Evolutionary conservation across 1,140 invertebrate species (phyloP).

Genomic region (Tetraneura akinire): DNA sequence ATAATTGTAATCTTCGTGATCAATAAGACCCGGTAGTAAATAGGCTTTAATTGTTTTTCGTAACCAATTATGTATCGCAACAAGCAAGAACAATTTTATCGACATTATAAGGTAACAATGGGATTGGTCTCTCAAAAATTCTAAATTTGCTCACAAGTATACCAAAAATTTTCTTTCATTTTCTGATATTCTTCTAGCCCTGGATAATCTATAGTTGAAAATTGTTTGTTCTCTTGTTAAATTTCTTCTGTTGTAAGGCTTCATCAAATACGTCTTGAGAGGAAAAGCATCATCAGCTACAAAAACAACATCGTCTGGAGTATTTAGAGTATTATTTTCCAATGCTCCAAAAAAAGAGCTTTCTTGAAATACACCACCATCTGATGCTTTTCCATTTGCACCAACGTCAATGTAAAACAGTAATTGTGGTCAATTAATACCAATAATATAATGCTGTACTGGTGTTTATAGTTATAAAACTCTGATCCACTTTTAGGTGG

Average conservation of each 20-base stretch:
- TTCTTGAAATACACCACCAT: constrained; percentile 57
- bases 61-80: constrained; percentile 56
- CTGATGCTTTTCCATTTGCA: constrained; percentile 56
- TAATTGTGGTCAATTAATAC: constrained; percentile 58
- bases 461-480: constrained; percentile 62
- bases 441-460: constrained; percentile 59
- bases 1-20: constrained; percentile 47
- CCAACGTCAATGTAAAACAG: constrained; percentile 57
- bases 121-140: constrained; percentile 57
- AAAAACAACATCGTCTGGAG: constrained; percentile 21
- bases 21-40: constrained; percentile 8
- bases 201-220: constrained; percentile 58
- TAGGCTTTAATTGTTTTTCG: constrained; percentile 33
- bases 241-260: constrained; percentile 25
- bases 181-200: constrained; percentile 58
- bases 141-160: constrained; percentile 59
- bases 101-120: constrained; percentile 56
- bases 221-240: constrained; percentile 56
- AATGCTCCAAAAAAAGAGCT: constrained; percentile 22
- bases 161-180: constrained; percentile 61
- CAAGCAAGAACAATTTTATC: constrained; percentile 57
- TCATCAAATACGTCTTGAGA: constrained; percentile 47
- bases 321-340: constrained; percentile 37
- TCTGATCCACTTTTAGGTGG: constrained; percentile 57
- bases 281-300: constrained; percentile 53